These are phyloP conservation scores for Nomada flava DNA, from an alignment of 2,888 invertebrate species.

Conservation along the genomic window DNA sequence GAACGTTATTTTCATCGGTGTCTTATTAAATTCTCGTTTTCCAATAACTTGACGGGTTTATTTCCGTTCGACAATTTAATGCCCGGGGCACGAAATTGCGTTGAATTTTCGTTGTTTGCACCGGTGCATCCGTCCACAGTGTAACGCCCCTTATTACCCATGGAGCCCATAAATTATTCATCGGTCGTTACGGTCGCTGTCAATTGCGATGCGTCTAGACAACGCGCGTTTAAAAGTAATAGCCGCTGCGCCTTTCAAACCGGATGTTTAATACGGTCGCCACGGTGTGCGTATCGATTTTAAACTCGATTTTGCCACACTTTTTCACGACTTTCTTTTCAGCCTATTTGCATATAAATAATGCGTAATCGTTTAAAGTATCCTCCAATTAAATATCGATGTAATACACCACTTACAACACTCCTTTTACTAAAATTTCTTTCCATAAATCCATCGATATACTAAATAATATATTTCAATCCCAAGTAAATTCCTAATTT, in stretches of 20 bases:
- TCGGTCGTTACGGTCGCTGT: slow-evolving; percentile 67
- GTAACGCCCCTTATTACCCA: slow-evolving; percentile 48
- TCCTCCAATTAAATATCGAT: no score
- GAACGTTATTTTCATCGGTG: neutral
- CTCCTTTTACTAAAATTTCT: no score
- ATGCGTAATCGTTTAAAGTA: no score
- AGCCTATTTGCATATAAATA: no score
- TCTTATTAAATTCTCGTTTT: neutral
- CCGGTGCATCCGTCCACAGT: slow-evolving; percentile 9
- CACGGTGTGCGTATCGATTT: slow-evolving; percentile 2
- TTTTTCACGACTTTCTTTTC: neutral
- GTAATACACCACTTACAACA: no score
- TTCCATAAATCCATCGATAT: no score
- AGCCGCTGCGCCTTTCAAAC: slow-evolving; percentile 44
- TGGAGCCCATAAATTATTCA: slow-evolving; percentile 73
- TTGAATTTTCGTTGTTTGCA: neutral
- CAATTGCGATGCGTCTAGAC: slow-evolving; percentile 70
- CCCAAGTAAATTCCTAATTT: no score
- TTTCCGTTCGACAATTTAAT: neutral
- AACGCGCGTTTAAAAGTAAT: slow-evolving; percentile 64
- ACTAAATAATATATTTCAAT: no score
- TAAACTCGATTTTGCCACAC: neutral
- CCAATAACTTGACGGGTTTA: neutral
- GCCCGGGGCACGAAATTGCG: neutral
- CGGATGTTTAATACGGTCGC: slow-evolving; percentile 58